Evolutionary conservation across 2,888 invertebrate genomes (phyloP).

Genomic region (Falcaria lacertinaria): DNA sequence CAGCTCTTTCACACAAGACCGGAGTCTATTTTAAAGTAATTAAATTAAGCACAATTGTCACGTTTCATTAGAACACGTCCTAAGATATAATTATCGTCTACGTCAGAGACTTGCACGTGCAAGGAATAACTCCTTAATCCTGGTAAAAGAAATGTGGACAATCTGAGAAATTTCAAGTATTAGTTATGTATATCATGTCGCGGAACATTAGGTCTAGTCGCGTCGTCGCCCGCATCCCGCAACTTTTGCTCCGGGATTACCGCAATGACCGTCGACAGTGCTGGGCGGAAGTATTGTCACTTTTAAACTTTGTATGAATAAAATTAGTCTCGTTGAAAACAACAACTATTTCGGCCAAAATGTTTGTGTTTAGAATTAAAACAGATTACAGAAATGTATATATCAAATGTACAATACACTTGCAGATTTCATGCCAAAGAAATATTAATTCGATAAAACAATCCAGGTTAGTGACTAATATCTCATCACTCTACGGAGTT

Average conservation of each 20-base stretch:
- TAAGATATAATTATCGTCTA: background rate
- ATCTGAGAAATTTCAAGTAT: background rate
- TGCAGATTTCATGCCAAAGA: no score
- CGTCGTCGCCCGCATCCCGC: background rate
- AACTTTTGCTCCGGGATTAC: conserved; percentile 6
- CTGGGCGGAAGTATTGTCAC: conserved; percentile 5
- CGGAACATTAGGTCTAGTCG: background rate
- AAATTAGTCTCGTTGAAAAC: no score
- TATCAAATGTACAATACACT: no score
- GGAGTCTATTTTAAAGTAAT: no score
- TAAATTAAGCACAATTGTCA: no score
- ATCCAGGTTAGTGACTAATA: no score
- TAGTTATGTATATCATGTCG: background rate
- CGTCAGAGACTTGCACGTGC: background rate
- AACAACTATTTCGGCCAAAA: no score
- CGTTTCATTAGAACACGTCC: background rate
- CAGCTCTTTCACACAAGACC: no score
- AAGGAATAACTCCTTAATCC: background rate
- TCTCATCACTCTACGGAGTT: no score
- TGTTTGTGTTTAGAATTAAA: no score
- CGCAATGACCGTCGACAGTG: background rate
- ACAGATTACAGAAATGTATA: no score
- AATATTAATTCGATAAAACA: no score
- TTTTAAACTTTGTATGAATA: conserved; percentile 3
- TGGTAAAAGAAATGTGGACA: background rate